Evolutionary conservation across 2,888 invertebrate genomes (phyloP), one percentile per base, ranked within the genome.

Genomic region (Cantharis nigra): DNA sequence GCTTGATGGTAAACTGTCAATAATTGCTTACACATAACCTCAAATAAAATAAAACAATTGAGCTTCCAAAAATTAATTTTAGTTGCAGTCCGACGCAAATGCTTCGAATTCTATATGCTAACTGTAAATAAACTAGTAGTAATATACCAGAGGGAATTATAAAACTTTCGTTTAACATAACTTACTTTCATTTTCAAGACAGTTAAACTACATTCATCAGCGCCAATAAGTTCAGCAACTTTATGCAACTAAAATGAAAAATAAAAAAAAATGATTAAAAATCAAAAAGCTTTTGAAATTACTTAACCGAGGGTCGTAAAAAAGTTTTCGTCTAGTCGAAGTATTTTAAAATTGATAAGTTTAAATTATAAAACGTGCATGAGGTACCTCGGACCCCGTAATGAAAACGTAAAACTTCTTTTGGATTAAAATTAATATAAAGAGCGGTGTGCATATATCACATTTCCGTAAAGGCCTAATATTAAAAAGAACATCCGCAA

Each of bases 401-500:
- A 49, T 49, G 49, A 49, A 49, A 49, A 49, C 49, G n/a, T 49
- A 49, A 49, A 49, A 49, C 49, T 49, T 49, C 49, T 49, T 49
- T 49, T 49, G 49, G 49, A 49, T 49, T 49, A 49, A 49, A 49
- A 49, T 49, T 49, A 49, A 49, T 49, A 49, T 49, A 49, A 67
- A 23, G 18, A 67, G 65, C 20, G 65, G 23, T 20, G 65, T 14
- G 65, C 20, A 67, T 67, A 67, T 67, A 67, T 67, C 65, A 67
- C 13, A 67, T 67, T 67, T 67, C 65, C 65, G 65, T 67, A 67
- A 67, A n/a, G 65, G 49, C 49, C 26, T 67, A 67, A 67, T 23
- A 67, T 23, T 67, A 67, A 67, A 67, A 67, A 67, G 33, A 30
- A 70, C 49, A 70, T 70, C 49, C 49, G 72, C 69, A 72, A 14